Percentiles rank a stretch among this genome's conserved stretches.
phyloP scores from a whole-genome alignment of 92 coral and sea anemone species.

The Desmophyllum pertusum region DNA sequence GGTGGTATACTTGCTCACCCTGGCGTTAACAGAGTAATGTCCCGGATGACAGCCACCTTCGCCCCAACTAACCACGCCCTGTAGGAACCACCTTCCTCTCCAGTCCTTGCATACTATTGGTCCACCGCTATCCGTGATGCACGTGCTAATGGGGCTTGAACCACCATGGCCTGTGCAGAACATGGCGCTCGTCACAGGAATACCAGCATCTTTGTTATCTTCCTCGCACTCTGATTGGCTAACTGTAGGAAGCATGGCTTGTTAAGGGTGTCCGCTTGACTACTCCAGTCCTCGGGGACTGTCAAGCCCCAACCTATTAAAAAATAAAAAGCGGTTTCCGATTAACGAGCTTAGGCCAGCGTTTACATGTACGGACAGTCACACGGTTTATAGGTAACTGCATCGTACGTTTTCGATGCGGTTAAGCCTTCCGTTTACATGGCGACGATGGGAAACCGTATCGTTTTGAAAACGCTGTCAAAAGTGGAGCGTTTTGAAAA shows the following conservation, averaged over 20 bases:
- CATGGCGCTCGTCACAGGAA: constrained; percentile 67
- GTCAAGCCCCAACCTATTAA: constrained; percentile 78
- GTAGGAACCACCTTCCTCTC: constrained; percentile 70
- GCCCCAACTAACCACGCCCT: constrained; percentile 88
- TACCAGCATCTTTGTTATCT: constrained; percentile 40
- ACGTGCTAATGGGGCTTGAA: constrained; percentile 51
- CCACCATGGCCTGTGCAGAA: constrained; percentile 68
- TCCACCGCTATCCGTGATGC: constrained; percentile 85
- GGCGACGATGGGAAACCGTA: no score
- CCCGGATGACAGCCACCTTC: constrained; percentile 71
- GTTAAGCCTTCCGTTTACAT: no score
- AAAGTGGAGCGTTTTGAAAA: no score
- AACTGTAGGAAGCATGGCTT: constrained; percentile 65
- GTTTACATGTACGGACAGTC: no score
- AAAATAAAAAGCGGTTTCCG: no score
- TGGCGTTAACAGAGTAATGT: constrained; percentile 72
- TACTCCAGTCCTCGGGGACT: constrained; percentile 72
- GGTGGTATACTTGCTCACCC: constrained; percentile 60
- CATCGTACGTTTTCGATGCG: no score
- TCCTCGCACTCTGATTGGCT: constrained; percentile 53
- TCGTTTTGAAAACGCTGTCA: no score
- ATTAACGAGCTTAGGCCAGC: no score
- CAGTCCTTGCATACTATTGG: constrained; percentile 64
- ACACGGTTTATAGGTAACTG: no score
- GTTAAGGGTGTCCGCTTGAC: constrained; percentile 75